Conservation (phyloP, 2,113 vertebrate species). For the Cheilinus undulatus region DNA sequence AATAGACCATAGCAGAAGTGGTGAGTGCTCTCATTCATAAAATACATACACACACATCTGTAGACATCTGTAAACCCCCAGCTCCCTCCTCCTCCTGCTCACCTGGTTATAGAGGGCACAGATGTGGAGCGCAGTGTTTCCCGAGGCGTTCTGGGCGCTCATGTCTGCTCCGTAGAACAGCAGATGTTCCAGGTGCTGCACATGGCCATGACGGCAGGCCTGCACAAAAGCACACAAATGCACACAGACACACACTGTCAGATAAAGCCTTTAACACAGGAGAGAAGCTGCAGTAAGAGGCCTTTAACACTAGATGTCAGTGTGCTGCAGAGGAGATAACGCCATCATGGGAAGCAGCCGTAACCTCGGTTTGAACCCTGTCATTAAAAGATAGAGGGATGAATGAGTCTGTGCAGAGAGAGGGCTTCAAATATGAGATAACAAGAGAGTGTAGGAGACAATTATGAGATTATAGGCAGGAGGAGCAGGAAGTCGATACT, state of each 20-base stretch:
- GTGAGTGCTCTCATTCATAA: slow-evolving; percentile 1
- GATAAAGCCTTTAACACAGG: not conserved
- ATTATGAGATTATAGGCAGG: not conserved
- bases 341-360: not conserved
- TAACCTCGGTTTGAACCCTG: slow-evolving; percentile 59
- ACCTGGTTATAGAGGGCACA: slow-evolving; percentile 94
- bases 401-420: not conserved
- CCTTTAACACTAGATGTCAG: slow-evolving; percentile 66
- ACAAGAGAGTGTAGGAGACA: not conserved
- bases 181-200: slow-evolving; percentile 89
- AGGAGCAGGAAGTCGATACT: not conserved
- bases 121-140: slow-evolving; percentile 90
- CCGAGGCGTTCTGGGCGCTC: slow-evolving; percentile 89
- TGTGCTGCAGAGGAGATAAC: slow-evolving; percentile 47
- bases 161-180: slow-evolving; percentile 91
- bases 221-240: slow-evolving; percentile 53
- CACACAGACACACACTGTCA: not conserved
- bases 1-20: not conserved
- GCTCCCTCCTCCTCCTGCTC: slow-evolving; percentile 46
- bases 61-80: not conserved
- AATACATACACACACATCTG: not conserved
- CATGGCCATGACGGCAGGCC: slow-evolving; percentile 88
- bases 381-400: not conserved
- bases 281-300: slow-evolving; percentile 13
- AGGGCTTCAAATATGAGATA: not conserved